Percentiles rank a stretch among this genome's conserved stretches.
Evolutionary conservation across 2,113 vertebrate species (phyloP).

Genomic region (Menura novaehollandiae): DNA sequence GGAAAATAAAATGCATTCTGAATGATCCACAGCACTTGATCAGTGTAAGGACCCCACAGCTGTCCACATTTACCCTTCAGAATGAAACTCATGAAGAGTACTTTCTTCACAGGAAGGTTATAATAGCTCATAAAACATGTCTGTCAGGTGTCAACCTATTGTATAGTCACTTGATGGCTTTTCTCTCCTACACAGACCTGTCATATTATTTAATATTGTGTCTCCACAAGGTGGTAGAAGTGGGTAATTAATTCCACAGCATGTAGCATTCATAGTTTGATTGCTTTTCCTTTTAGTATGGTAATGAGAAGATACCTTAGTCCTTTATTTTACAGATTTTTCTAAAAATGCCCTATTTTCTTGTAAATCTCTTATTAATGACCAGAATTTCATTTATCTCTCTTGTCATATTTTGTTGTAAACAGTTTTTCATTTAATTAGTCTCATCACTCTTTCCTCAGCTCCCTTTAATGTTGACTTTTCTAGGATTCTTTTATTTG

Average conservation of each 20-base stretch:
- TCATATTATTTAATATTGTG: not conserved
- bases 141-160: not conserved
- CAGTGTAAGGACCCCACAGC: not conserved
- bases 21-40: not conserved
- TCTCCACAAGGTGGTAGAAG: conserved; percentile 63
- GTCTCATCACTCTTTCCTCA: not conserved
- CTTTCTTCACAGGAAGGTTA: not conserved
- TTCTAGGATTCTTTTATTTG: not conserved
- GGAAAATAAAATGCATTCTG: not conserved
- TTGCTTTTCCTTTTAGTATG: not conserved
- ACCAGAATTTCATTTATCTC: not conserved
- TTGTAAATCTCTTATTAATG: not conserved
- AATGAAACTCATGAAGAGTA: not conserved
- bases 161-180: not conserved
- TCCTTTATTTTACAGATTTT: not conserved
- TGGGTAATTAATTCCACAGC: conserved; percentile 44
- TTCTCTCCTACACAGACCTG: not conserved
- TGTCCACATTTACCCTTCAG: not conserved
- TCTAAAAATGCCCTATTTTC: not conserved
- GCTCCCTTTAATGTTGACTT: not conserved
- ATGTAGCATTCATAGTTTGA: not conserved
- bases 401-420: not conserved
- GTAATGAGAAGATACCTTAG: not conserved
- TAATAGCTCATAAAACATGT: not conserved
- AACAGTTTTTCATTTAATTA: conserved; percentile 1